Percentiles rank a stretch among this genome's conserved stretches.
Conservation (phyloP, 2,113 vertebrate genomes). For the Galeopterus variegatus region DNA sequence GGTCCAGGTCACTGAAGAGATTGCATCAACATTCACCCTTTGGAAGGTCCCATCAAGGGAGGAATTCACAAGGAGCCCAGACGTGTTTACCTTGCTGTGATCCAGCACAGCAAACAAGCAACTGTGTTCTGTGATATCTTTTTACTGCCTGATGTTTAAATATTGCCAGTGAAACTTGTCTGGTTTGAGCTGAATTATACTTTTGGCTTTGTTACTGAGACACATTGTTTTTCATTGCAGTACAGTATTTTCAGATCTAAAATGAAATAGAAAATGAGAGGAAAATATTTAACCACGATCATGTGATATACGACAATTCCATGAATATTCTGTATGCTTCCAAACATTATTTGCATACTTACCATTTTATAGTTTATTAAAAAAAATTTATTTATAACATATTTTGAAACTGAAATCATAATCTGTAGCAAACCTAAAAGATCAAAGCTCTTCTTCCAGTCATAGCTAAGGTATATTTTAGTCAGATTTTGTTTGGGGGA, state of each 20-base stretch:
- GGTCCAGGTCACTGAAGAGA: constrained; percentile 27
- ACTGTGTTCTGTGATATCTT: not conserved
- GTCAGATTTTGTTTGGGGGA: constrained; percentile 42
- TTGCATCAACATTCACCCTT: not conserved
- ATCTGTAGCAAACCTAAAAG: constrained; percentile 42
- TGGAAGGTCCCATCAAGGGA: not conserved
- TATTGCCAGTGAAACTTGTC: not conserved
- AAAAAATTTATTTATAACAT: not conserved
- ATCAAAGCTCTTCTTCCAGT: constrained; percentile 47
- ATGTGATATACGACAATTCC: not conserved
- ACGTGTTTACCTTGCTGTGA: constrained; percentile 24
- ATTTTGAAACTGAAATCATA: constrained; percentile 49
- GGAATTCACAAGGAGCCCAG: constrained; percentile 26
- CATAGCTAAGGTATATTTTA: constrained; percentile 31
- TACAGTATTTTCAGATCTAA: constrained; percentile 37
- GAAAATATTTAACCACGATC: not conserved
- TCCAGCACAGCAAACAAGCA: constrained; percentile 27
- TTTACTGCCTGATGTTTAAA: constrained; percentile 54
- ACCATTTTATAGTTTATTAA: constrained; percentile 18
- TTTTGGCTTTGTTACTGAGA: not conserved
- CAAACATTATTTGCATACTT: not conserved
- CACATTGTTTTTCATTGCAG: not conserved
- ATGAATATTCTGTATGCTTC: not conserved
- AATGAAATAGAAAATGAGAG: constrained; percentile 56
- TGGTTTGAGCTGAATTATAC: constrained; percentile 4